Base-by-base conservation (phyloP, 2,888 invertebrate species). In the Arge pagana region DNA sequence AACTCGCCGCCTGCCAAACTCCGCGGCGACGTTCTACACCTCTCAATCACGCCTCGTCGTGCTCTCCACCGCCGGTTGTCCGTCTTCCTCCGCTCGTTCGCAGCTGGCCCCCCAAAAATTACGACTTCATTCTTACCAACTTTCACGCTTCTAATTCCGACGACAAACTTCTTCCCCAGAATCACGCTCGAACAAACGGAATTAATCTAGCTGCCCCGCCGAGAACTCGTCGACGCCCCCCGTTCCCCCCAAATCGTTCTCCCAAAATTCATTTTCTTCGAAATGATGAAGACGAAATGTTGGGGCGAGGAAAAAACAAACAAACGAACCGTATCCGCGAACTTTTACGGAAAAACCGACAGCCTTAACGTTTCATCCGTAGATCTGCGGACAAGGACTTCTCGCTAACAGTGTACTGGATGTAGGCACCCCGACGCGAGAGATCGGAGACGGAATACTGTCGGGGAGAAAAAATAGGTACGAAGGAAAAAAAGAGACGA, bases 131-230 rank as follows among this genome's bases (percentile, higher is more conserved):
- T 48, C 57, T 54, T 42, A 50, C 40, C 36, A 63, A 60, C 57
- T 61, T 60, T 59, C 56, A 52, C n/a, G n/a, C 56, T 55, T 62
- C 57, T 59, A 57, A 58, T 61, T 58, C 60, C 54, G 61, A 58
- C 58, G 62, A 56, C 59, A 59, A 63, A 63, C 60, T 65, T 63
- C 58, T 53, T 48, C 50, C 41, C 41, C 43, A 36, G 39, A 53
- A 11, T 43, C 19, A 5, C 28, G 26, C 37, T 21, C 21, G 33
- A 13, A 28, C n/a, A 39, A 39, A 37, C 37, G 36, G 48, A 36
- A 48, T 48, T 48, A 48, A 48, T 48, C 36, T n/a, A 37, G 26
- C 37, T n/a, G 21, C 4, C 18, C 37, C 24, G 37, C 36, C 24
- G 7, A n/a, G 13, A 33, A 11, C 16, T 13, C 13, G 6, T 26